Conservation (phyloP, 2,888 invertebrate species). For the Peribatodes rhomboidaria region DNA sequence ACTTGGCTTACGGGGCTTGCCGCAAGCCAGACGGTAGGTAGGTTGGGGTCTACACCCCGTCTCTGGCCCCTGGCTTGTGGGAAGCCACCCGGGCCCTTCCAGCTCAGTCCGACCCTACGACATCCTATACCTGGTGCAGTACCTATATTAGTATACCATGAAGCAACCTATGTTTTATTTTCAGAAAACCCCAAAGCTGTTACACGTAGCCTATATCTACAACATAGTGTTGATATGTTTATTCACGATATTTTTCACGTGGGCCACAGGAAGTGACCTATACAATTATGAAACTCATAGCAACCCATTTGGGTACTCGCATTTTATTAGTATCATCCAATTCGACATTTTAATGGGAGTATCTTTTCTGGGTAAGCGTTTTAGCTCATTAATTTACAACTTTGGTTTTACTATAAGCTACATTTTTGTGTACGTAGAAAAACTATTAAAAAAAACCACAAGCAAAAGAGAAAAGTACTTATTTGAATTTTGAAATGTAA, state of each 20-base stretch:
- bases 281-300: background rate
- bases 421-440: too few relatives aligned
- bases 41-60: too few relatives aligned
- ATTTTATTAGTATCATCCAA: background rate
- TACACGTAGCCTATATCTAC: constrained; percentile 9
- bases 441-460: too few relatives aligned
- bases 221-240: constrained; percentile 15
- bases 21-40: too few relatives aligned
- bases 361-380: constrained; percentile 5
- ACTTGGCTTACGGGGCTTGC: too few relatives aligned
- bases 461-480: too few relatives aligned
- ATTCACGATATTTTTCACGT: constrained; percentile 2
- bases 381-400: background rate
- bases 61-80: too few relatives aligned
- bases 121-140: too few relatives aligned
- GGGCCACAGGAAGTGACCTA: background rate
- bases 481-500: too few relatives aligned
- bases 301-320: background rate
- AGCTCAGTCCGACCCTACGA: too few relatives aligned
- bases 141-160: too few relatives aligned
- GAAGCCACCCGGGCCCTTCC: too few relatives aligned
- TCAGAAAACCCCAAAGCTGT: constrained; percentile 14
- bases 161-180: background rate
- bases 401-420: background rate
- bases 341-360: constrained; percentile 3